Base-by-base conservation (phyloP, 2,888 invertebrate genomes). In the Griposia aprilina region DNA sequence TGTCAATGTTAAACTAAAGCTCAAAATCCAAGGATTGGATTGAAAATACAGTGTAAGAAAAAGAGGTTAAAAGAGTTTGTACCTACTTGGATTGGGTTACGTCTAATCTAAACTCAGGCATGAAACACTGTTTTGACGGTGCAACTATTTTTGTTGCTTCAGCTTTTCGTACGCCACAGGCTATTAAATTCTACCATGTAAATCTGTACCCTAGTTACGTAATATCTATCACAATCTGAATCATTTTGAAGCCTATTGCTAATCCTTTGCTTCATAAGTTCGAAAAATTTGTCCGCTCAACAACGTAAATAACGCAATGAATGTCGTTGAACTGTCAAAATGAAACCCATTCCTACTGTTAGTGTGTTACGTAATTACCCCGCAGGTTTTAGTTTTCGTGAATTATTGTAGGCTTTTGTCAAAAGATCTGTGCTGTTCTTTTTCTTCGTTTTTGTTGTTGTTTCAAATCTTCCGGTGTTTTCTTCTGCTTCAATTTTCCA, bases 401-500 rank as follows among this genome's bases (percentile, higher is more conserved):
- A 36, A 36, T 13, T 2, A 48, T 45, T 48, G 15, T n/a, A 36
- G 3, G 45, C 7, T 63, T 55, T 74, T 23, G 3, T 62, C n/a
- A 20, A 20, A 41, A 45, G 11, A 65, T 26, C 17, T 60, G 4
- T 41, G 2, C 36, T 41, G 17, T 41, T 13, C 11, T 17, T 41
- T 36, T 41, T 41, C 23, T 23, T 20, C 0, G 6, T 2, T 36
- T 63, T 52, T 20, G 10, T 52, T 36, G 0, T 6, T 57, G 2
- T 50, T 36, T 20, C 0, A 45, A 74, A 50, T 59, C 10, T 45
- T 23, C 1, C 20, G 1, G 15, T 26, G 26, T 48, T 76, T 50
- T 0, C 26, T 59, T 76, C 7, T 50, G 17, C 17, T 59, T 78
- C 0, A 52, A 62, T 59, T 83, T 57, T 50, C 17, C 26, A 13